phyloP scores from a whole-genome alignment of 2,888 invertebrate genomes.

The Spatulosminthurus flaviceps region DNA sequence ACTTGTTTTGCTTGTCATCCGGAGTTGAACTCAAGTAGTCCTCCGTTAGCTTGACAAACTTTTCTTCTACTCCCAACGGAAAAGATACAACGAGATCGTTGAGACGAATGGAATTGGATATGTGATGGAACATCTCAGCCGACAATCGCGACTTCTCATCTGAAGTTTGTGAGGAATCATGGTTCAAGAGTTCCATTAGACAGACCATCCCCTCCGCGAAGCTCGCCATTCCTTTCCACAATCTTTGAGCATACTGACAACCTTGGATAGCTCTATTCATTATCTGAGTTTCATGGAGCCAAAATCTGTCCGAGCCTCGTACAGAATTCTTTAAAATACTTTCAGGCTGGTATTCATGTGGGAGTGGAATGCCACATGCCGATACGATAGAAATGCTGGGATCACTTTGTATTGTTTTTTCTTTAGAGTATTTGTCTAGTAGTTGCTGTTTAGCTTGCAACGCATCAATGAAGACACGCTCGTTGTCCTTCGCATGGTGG shows the following conservation, averaged over 20 bases:
- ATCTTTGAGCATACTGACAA: not conserved
- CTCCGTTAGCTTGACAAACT: not conserved
- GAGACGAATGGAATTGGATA: not conserved
- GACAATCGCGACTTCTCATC: not conserved
- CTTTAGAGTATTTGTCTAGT: not conserved
- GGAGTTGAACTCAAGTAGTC: not conserved
- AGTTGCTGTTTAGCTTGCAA: not conserved
- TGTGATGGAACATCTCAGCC: not conserved
- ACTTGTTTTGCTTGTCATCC: conserved; percentile 11
- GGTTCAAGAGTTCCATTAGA: not conserved
- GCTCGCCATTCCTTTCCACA: not conserved
- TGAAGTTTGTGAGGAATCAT: not conserved
- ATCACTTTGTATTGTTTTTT: too few species aligned
- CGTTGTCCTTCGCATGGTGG: not conserved
- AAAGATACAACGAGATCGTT: not conserved
- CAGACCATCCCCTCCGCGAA: not conserved
- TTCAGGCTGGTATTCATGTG: not conserved
- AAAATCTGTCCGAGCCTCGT: not conserved
- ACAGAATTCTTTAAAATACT: not conserved
- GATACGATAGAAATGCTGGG: too few species aligned
- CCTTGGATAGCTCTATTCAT: not conserved
- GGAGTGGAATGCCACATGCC: too few species aligned
- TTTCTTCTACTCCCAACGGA: not conserved
- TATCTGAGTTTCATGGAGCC: not conserved
- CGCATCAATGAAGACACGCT: not conserved